phyloP scores from a whole-genome alignment of 2,113 vertebrate species.

The Microcebus griseorufus region DNA sequence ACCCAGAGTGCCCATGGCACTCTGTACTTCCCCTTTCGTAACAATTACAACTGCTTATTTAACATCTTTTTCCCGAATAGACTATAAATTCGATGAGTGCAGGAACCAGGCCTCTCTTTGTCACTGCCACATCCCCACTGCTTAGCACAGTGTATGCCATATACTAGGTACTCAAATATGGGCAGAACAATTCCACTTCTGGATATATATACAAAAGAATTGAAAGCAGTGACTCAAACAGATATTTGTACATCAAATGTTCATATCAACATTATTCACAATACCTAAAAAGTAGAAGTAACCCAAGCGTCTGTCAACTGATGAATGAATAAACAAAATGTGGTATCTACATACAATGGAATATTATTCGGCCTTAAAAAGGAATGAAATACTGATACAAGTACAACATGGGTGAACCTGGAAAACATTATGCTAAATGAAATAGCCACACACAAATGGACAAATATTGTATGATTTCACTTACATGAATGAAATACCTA shows the following conservation, averaged over 20 bases:
- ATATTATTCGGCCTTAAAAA: constrained; percentile 16
- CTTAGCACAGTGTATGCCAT: background rate
- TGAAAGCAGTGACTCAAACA: background rate
- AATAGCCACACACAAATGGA: background rate
- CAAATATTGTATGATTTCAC: background rate
- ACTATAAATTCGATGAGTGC: background rate
- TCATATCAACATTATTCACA: constrained; percentile 13
- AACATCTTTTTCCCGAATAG: background rate
- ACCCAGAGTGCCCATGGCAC: background rate
- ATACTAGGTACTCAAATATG: background rate
- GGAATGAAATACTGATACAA: background rate
- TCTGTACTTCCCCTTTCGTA: background rate
- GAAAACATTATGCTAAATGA: background rate
- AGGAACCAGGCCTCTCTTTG: background rate
- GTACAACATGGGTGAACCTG: background rate
- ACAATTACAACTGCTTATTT: constrained; percentile 26
- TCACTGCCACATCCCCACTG: background rate
- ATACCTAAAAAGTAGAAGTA: constrained; percentile 23
- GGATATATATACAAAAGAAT: background rate
- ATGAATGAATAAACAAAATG: background rate
- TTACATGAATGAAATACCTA: background rate
- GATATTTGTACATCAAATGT: background rate
- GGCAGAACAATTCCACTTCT: constrained; percentile 30
- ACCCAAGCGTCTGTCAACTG: background rate
- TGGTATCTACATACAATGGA: background rate